phyloP scores from a whole-genome alignment of 2,113 vertebrate genomes.

The Empidonax alnorum region DNA sequence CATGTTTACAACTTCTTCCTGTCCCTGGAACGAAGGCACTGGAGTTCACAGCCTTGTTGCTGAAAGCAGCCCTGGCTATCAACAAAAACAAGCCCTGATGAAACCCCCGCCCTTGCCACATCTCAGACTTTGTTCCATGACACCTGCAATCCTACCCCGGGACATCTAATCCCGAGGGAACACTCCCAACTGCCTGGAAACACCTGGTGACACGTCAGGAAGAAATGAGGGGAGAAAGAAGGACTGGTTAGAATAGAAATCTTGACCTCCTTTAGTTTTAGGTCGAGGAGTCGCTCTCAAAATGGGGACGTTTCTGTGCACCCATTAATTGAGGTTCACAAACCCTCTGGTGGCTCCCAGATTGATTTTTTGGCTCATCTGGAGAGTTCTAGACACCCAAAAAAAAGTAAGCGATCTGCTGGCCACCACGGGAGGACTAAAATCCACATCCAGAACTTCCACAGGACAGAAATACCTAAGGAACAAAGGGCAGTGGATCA shows the following conservation, averaged over 20 bases:
- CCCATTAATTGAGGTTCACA: background rate
- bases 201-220: background rate
- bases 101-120: background rate
- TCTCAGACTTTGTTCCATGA: background rate
- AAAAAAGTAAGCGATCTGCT: background rate
- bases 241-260: background rate
- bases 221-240: background rate
- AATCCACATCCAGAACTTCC: background rate
- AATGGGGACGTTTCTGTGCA: background rate
- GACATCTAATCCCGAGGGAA: background rate
- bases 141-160: background rate
- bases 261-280: slow-evolving; percentile 1
- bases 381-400: background rate
- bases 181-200: background rate
- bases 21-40: background rate
- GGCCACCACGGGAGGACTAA: background rate
- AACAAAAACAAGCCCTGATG: background rate
- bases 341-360: background rate
- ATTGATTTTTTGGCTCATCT: background rate
- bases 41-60: background rate
- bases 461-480: background rate
- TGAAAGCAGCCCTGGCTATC: background rate
- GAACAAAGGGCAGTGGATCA: background rate
- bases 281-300: background rate
- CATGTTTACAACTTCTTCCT: background rate